Base-by-base conservation (phyloP, 2,113 vertebrate genomes). In the Oncorhynchus kisutch region DNA sequence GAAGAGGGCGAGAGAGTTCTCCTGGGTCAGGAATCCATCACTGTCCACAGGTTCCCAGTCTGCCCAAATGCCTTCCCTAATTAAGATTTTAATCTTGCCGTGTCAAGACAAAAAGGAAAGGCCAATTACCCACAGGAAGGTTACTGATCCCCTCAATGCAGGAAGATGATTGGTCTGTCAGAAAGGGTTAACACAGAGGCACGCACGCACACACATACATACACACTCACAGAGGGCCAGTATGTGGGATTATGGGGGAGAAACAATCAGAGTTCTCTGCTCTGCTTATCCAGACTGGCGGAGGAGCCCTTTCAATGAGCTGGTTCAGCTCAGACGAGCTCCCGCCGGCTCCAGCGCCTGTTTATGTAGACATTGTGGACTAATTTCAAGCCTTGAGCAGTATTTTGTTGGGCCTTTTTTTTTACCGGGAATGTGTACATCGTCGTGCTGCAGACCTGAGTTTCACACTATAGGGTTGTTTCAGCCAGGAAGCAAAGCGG, bases 61-160 rank as follows among this genome's bases (percentile, higher is more conserved):
- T 72, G 51, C n/a, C 48, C 20, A 84, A 82, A 83, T 77, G 85
- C 83, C 83, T 75, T 73, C 67, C 69, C 78, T 86, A 83, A 90
- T 90, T 57, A 88, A 86, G 78, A 80, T 82, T 87, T 90, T 89
- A 48, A 81, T 92, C 85, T 85, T 80, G 65, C 81, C 57, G 70
- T 86, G 86, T 85, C 78, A 79, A 62, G 73, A 62, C 25, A 25
- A 66, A 75, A 66, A 78, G 76, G 64, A 76, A 81, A 80, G 77
- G 71, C 60, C 80, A 85, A 88, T 87, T 88, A 87, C 71, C 51
- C 14, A n/a, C 45, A 65, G 73, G 80, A 80, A 86, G 83, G 76
- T 57, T 64, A 71, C 68, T 16, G 62, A 78, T 78, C 81, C 70
- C 71, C 80, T 78, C 27, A 11, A 18, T 29, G 67, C 67, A 65